These are phyloP conservation scores for Dipodomys merriami DNA, from an alignment of 2,113 vertebrate species.

Conservation along the genomic window DNA sequence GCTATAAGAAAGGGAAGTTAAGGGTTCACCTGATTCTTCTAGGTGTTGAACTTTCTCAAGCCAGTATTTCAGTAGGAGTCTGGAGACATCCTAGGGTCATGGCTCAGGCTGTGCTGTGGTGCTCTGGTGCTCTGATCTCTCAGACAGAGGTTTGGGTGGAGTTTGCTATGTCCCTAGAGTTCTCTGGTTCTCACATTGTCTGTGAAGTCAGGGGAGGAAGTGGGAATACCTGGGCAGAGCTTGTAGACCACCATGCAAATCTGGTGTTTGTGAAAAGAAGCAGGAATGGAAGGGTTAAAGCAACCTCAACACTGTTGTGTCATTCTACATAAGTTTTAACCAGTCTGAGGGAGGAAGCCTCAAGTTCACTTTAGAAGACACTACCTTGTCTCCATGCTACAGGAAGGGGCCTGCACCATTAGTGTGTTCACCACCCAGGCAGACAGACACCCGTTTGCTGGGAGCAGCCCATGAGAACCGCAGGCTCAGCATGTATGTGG, in stretches of 20 bases:
- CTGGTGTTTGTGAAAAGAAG: neutral
- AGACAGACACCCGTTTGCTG: rapidly evolving
- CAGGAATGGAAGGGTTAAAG: neutral
- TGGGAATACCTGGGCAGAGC: neutral
- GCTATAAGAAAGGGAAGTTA: neutral
- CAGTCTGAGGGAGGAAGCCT: neutral
- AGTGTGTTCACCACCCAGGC: rapidly evolving
- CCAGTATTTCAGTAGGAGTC: neutral
- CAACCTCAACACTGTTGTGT: neutral
- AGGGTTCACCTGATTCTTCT: neutral
- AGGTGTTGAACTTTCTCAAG: neutral
- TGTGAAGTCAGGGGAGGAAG: neutral
- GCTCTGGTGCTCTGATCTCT: neutral
- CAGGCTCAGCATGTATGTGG: rapidly evolving
- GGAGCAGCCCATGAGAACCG: no score
- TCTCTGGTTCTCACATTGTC: neutral
- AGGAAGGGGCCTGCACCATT: no score
- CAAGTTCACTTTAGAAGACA: neutral
- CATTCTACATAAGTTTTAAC: neutral
- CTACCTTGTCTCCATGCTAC: no score
- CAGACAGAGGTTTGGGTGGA: neutral
- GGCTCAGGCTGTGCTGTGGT: neutral
- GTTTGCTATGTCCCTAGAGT: neutral
- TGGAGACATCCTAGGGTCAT: neutral
- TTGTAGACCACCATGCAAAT: neutral